Conservation (phyloP, 2,888 invertebrate species). For the Itoplectis maculator region DNA sequence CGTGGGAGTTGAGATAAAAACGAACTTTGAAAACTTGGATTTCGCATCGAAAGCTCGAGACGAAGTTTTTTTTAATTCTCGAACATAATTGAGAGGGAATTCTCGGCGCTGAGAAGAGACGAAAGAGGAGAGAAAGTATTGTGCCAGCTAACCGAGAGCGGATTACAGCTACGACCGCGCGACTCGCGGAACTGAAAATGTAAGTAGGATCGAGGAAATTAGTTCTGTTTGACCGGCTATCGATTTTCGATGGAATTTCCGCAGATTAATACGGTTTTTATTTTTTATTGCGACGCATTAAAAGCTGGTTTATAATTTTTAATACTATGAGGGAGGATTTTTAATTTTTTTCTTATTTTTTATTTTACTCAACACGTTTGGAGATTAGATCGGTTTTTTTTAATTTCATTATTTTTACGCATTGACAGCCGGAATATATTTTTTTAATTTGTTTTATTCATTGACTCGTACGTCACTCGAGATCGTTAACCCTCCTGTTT, state of each 20-base stretch:
- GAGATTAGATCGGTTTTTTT: neutral
- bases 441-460: no score
- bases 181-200: neutral
- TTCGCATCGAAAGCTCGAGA: neutral
- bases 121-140: conserved; percentile 17
- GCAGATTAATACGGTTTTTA: neutral
- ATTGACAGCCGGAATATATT: no score
- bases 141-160: conserved; percentile 14
- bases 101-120: neutral
- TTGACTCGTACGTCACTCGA: neutral
- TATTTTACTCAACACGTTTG: no score
- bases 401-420: neutral
- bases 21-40: conserved; percentile 21
- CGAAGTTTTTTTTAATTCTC: neutral
- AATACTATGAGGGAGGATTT: no score
- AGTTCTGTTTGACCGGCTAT: neutral
- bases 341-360: no score
- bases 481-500: conserved; percentile 7
- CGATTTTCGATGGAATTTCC: neutral
- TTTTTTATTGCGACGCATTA: neutral
- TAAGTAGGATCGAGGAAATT: conserved; percentile 19
- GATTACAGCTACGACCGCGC: conserved; percentile 13
- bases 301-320: no score
- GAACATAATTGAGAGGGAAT: conserved; percentile 1
- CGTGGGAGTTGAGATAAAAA: conserved; percentile 10